Evolutionary conservation across 2,888 invertebrate genomes (phyloP).

Genomic region (Sphaeridia pumilis): DNA sequence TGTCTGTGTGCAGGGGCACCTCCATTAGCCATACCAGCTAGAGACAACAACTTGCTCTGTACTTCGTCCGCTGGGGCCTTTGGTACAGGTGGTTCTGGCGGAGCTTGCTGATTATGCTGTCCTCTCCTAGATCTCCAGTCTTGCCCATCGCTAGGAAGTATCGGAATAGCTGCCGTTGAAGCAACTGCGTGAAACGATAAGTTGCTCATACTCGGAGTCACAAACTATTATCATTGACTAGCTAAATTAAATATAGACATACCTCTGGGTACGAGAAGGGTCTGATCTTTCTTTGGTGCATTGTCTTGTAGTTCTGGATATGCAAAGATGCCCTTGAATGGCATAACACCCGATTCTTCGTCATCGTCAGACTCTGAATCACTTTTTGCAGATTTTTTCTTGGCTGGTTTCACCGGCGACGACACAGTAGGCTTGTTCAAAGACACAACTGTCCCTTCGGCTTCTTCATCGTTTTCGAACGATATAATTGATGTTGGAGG

Average conservation of each 20-base stretch:
- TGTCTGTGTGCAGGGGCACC: too few species aligned
- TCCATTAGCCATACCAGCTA: neutral
- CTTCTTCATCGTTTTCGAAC: constrained; percentile 6
- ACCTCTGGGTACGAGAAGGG: too few species aligned
- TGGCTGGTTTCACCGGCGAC: neutral
- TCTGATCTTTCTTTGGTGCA: too few species aligned
- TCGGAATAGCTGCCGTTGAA: too few species aligned
- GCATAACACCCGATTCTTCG: neutral
- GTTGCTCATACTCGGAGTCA: too few species aligned
- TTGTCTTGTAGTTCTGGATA: constrained; percentile 7
- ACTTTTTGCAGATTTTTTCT: neutral
- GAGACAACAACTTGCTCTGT: neutral
- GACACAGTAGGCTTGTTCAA: neutral
- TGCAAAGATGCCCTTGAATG: constrained; percentile 5
- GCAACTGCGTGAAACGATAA: too few species aligned
- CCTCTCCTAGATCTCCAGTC: too few species aligned
- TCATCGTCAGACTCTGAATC: constrained; percentile 5
- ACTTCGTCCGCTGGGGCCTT: neutral
- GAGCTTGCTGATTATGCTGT: too few species aligned
- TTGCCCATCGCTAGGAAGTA: too few species aligned
- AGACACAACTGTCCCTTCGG: too few species aligned
- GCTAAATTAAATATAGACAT: too few species aligned
- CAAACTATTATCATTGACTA: too few species aligned
- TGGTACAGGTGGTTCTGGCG: neutral
- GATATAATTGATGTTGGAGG: constrained; percentile 2